Conservation (phyloP, 2,888 invertebrate species). For the Eremobia ochroleuca region DNA sequence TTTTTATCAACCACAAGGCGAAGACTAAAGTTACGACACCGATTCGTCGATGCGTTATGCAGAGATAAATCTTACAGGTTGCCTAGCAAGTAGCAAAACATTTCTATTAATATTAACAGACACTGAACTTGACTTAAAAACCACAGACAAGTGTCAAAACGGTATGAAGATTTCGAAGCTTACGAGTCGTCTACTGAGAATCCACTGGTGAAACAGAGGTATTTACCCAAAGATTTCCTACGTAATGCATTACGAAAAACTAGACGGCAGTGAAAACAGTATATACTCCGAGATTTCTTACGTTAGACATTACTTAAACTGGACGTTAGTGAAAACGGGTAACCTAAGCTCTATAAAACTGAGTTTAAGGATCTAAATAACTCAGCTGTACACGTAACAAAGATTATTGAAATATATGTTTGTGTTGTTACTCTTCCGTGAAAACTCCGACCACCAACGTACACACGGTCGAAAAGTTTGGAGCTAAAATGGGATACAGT, state of each 20-base stretch:
- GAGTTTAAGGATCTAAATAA: slow-evolving; percentile 1
- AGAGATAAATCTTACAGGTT: too few relatives aligned
- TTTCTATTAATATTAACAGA: background rate
- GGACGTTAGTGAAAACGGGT: background rate
- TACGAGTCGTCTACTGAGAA: background rate
- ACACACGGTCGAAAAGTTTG: slow-evolving; percentile 35
- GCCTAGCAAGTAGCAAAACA: background rate
- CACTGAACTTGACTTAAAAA: background rate
- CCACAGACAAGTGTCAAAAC: background rate
- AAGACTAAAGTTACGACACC: background rate
- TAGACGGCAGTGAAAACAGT: background rate
- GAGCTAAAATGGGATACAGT: slow-evolving; percentile 30
- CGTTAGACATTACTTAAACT: background rate
- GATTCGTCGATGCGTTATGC: background rate
- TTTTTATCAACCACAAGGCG: background rate
- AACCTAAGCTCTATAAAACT: background rate
- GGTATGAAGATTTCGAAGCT: background rate
- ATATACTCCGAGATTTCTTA: too few relatives aligned
- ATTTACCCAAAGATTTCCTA: background rate
- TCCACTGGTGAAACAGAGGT: too few relatives aligned
- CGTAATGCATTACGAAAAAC: background rate
- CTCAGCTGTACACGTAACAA: background rate
- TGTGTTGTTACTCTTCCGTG: slow-evolving; percentile 10
- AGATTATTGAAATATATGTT: slow-evolving; percentile 25
- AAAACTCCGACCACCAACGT: slow-evolving; percentile 24